These are phyloP conservation scores for Apus apus DNA, from an alignment of 2,113 vertebrate genomes.

Conservation along the genomic window DNA sequence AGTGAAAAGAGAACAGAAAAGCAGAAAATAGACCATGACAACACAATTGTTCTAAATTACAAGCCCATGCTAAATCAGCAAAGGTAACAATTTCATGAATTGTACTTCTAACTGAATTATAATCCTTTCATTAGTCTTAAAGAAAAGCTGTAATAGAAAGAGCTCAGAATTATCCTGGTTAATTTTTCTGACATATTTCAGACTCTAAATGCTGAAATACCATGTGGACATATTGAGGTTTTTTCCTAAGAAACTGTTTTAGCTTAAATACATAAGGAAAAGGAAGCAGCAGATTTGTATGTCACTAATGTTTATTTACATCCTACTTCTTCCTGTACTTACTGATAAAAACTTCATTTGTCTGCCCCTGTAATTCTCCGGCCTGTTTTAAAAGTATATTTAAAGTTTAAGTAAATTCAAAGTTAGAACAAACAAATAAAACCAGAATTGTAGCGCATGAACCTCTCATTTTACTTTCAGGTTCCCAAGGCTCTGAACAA, in stretches of 20 bases:
- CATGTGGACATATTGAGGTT: conserved; percentile 20
- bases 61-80: neutral
- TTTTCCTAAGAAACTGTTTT: conserved; percentile 64
- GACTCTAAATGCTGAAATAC: conserved; percentile 11
- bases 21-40: neutral
- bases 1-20: conserved; percentile 11
- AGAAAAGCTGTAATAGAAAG: neutral
- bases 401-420: conserved; percentile 41
- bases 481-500: conserved; percentile 53
- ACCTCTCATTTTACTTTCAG: neutral
- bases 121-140: conserved; percentile 36
- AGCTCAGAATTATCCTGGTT: neutral
- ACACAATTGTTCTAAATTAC: neutral
- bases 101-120: neutral
- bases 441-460: neutral
- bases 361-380: neutral
- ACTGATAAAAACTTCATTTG: conserved; percentile 34
- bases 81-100: conserved; percentile 1
- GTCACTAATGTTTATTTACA: conserved; percentile 71
- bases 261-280: conserved; percentile 54
- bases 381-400: conserved; percentile 16
- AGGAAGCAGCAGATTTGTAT: conserved; percentile 72
- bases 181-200: neutral
- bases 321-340: conserved; percentile 62
- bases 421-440: conserved; percentile 56